These are phyloP conservation scores for Brenthis hecate DNA, from an alignment of 2,888 invertebrate genomes.

Conservation along the genomic window DNA sequence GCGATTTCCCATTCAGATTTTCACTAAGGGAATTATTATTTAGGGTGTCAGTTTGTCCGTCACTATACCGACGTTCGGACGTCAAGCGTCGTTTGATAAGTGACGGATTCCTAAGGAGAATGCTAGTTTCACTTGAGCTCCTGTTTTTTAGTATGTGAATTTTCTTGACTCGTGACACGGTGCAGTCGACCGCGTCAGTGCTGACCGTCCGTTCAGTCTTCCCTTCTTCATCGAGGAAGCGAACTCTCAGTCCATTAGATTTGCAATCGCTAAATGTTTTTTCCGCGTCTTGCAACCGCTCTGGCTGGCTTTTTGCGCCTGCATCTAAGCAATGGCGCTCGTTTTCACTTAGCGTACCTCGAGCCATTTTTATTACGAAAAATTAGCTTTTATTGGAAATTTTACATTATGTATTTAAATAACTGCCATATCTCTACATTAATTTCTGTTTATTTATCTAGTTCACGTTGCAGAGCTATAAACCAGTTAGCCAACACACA, in stretches of 20 bases:
- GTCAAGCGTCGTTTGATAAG: conserved; percentile 67
- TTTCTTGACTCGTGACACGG: conserved; percentile 73
- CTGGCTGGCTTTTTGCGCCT: conserved; percentile 65
- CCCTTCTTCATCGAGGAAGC: conserved; percentile 76
- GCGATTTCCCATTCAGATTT: conserved; percentile 66
- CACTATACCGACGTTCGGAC: conserved; percentile 64
- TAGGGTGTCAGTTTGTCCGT: conserved; percentile 59
- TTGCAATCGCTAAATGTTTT: conserved; percentile 61
- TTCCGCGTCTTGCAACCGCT: conserved; percentile 67
- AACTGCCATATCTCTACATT: conserved; percentile 39
- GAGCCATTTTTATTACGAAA: conserved; percentile 67
- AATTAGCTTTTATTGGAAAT: conserved; percentile 45
- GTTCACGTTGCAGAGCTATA: conserved; percentile 47
- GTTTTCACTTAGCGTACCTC: conserved; percentile 72
- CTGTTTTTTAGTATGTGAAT: conserved; percentile 78
- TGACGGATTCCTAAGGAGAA: conserved; percentile 71
- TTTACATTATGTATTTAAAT: conserved; percentile 51
- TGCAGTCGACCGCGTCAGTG: conserved; percentile 73
- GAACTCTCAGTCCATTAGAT: conserved; percentile 69
- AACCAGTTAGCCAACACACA: conserved; percentile 68
- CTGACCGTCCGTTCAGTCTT: conserved; percentile 76
- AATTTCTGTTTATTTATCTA: conserved; percentile 45
- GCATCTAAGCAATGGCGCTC: conserved; percentile 71
- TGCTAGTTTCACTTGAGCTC: conserved; percentile 78
- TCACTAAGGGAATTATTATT: conserved; percentile 73